Conservation (phyloP, 2,113 vertebrate genomes). For the Setophaga kirtlandii region DNA sequence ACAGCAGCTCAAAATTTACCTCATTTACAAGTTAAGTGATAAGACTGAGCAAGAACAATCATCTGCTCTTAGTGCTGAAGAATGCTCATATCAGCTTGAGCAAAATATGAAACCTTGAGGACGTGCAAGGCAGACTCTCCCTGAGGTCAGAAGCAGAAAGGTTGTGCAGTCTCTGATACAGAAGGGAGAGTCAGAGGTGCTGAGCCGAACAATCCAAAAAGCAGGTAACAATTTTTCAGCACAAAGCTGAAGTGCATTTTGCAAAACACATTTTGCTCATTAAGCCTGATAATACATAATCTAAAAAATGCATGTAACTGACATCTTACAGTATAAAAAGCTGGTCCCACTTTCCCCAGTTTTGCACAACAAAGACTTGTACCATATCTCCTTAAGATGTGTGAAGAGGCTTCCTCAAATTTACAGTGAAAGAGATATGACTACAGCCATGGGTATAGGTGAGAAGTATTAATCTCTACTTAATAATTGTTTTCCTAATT, state of each 20-base stretch:
- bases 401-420: neutral
- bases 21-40: neutral
- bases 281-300: neutral
- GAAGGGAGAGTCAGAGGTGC: neutral
- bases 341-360: neutral
- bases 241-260: neutral
- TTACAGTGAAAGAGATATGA: neutral
- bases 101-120: neutral
- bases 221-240: neutral
- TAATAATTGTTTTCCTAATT: neutral
- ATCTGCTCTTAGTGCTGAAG: neutral
- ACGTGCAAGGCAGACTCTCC: neutral
- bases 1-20: neutral
- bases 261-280: neutral
- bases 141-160: neutral
- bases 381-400: neutral
- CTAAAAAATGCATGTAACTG: neutral
- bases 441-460: neutral
- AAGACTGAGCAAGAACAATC: neutral
- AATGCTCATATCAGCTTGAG: neutral
- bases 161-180: neutral
- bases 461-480: neutral
- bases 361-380: neutral
- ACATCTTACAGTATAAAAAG: neutral
- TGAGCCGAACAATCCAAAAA: neutral